Conservation (phyloP, 2,888 invertebrate genomes). For the Dicranocentrus wangi region DNA sequence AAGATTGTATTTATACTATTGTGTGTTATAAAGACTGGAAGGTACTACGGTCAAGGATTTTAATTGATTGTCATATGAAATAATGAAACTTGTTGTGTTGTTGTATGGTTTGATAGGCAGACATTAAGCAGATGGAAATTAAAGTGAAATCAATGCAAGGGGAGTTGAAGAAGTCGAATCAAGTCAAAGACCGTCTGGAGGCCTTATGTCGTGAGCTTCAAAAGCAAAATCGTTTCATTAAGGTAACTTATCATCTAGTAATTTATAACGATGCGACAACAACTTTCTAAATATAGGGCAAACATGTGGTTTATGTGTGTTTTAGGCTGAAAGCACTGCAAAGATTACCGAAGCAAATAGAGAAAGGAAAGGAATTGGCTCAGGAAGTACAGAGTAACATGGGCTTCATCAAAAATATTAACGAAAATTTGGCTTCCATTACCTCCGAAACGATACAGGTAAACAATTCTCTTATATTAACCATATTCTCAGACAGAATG, state of each 20-base stretch:
- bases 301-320: not conserved
- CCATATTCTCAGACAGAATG: not conserved
- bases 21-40: no score
- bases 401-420: conserved; percentile 73
- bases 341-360: conserved; percentile 72
- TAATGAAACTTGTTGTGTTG: not conserved
- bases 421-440: conserved; percentile 72
- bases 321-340: conserved; percentile 71
- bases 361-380: conserved; percentile 71
- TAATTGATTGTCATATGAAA: no score
- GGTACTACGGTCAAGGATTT: no score
- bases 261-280: no score
- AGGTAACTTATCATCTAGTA: conserved; percentile 60
- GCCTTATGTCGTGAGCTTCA: conserved; percentile 72
- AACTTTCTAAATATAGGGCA: no score
- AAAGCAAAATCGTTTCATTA: conserved; percentile 72
- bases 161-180: conserved; percentile 69
- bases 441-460: conserved; percentile 72
- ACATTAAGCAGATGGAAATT: conserved; percentile 71
- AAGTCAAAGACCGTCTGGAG: conserved; percentile 70
- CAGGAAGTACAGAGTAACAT: conserved; percentile 72
- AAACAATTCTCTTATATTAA: not conserved
- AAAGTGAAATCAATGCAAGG: conserved; percentile 68
- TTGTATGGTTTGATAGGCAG: conserved; percentile 50
- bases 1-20: conserved; percentile 24